These are phyloP conservation scores for Baryphthengus martii DNA, from an alignment of 2,113 vertebrate species.

Conservation along the genomic window DNA sequence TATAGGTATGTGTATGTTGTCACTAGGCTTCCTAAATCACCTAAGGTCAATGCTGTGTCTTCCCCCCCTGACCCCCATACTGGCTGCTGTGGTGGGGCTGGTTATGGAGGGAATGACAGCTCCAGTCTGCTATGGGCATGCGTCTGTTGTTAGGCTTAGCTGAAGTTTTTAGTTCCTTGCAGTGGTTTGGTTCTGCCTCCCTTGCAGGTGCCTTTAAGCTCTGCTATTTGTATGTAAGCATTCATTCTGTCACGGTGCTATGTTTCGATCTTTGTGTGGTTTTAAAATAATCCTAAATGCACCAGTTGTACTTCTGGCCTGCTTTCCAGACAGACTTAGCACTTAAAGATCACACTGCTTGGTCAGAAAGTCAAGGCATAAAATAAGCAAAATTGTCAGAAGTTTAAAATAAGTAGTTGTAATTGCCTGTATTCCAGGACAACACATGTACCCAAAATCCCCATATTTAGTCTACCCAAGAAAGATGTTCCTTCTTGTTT, in stretches of 20 bases:
- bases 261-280: not conserved
- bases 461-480: not conserved
- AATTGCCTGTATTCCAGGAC: not conserved
- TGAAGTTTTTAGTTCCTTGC: not conserved
- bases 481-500: not conserved
- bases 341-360: not conserved
- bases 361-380: not conserved
- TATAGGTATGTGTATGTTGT: fast-evolving
- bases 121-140: not conserved
- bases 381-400: not conserved
- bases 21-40: not conserved
- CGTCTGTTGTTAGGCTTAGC: not conserved
- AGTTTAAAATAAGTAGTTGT: not conserved
- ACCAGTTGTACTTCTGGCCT: not conserved
- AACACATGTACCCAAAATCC: not conserved
- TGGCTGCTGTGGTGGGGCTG: not conserved
- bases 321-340: not conserved
- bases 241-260: not conserved
- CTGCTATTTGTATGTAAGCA: not conserved
- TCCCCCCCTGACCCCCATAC: too few relatives aligned
- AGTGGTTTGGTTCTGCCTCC: not conserved
- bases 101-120: fast-evolving
- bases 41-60: too few relatives aligned
- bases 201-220: not conserved
- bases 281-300: not conserved